Conservation (phyloP, 2,797 vertebrate species). For the Falco concolor region DNA sequence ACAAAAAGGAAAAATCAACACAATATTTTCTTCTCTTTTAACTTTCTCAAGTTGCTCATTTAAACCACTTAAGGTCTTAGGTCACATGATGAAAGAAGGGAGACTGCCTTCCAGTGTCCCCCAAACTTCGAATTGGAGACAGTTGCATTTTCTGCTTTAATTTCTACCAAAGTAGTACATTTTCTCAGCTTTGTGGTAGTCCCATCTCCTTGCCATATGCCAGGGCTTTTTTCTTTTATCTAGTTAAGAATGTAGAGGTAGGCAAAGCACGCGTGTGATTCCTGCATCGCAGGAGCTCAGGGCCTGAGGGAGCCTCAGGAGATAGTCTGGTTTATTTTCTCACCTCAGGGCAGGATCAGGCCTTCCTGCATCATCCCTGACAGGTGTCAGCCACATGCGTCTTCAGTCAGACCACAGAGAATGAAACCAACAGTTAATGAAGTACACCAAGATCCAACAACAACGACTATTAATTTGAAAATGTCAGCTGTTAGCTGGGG, state of each 20-base stretch:
- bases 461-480: background rate
- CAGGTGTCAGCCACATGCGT: background rate
- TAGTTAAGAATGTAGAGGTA: background rate
- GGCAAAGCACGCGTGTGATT: background rate
- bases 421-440: fast-evolving
- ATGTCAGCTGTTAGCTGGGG: background rate
- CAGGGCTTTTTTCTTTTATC: background rate
- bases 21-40: background rate
- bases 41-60: background rate
- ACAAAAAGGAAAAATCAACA: background rate
- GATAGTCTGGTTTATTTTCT: background rate
- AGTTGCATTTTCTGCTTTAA: background rate
- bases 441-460: background rate
- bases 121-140: background rate
- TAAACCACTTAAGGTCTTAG: background rate
- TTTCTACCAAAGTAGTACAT: background rate
- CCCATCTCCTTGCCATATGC: background rate
- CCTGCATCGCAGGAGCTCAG: background rate
- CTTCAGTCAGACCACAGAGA: background rate
- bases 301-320: background rate
- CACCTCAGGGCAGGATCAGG: background rate
- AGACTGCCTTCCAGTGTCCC: background rate
- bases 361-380: background rate
- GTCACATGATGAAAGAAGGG: background rate
- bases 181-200: background rate